These are phyloP conservation scores for Diabrotica balteata DNA, from an alignment of 2,888 invertebrate species.

Conservation along the genomic window DNA sequence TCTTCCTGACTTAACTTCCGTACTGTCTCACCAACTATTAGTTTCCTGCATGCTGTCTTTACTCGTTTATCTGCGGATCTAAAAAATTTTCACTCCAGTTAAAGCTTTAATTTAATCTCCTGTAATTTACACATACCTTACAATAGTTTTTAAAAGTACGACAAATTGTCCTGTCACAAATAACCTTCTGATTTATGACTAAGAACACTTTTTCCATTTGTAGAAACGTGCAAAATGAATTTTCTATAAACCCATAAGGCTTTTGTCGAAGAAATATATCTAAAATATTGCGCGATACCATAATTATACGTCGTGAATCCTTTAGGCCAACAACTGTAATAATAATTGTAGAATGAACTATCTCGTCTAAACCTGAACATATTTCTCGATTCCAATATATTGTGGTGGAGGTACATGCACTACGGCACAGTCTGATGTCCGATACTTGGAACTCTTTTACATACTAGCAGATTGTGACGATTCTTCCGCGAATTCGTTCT, in stretches of 20 bases:
- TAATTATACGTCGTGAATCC: constrained; percentile 41
- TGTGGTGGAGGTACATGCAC: background rate
- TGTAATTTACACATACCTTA: too few relatives aligned
- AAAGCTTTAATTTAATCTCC: background rate
- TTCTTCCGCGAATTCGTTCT: background rate
- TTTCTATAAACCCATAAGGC: background rate
- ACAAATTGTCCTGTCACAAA: too few relatives aligned
- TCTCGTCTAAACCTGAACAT: constrained; percentile 5
- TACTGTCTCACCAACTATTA: too few relatives aligned
- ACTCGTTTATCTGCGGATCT: too few relatives aligned
- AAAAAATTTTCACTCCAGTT: too few relatives aligned
- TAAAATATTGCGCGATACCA: constrained; percentile 25
- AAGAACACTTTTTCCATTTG: background rate
- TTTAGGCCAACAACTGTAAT: constrained; percentile 45
- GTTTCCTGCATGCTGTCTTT: too few relatives aligned
- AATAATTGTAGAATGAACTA: constrained; percentile 35
- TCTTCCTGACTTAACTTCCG: too few relatives aligned
- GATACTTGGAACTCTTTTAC: background rate
- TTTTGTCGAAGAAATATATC: constrained; percentile 13
- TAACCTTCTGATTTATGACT: background rate
- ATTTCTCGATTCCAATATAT: background rate
- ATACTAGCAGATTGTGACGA: background rate
- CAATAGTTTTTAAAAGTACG: too few relatives aligned
- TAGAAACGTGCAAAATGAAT: background rate
- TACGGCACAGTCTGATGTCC: background rate